These are phyloP conservation scores for Cichladusa arquata DNA, from an alignment of 2,113 vertebrate genomes.

Conservation along the genomic window DNA sequence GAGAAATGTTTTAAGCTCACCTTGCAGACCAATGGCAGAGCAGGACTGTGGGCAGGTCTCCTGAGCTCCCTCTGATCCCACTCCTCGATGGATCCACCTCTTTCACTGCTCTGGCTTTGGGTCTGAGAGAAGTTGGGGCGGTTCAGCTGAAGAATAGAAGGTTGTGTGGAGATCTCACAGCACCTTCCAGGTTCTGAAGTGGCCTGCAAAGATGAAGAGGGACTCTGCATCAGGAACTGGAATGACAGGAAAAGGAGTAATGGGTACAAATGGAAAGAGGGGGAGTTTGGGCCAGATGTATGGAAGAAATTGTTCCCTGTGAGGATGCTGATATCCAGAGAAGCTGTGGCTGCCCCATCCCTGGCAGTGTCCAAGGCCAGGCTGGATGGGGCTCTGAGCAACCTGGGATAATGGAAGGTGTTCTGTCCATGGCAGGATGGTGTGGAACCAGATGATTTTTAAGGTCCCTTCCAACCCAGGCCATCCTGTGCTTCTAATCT, in stretches of 20 bases:
- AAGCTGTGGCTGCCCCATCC: neutral
- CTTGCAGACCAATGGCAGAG: neutral
- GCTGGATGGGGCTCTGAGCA: neutral
- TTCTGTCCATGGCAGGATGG: neutral
- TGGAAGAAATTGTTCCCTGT: neutral
- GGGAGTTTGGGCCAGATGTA: neutral
- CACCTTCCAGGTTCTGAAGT: neutral
- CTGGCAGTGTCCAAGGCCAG: neutral
- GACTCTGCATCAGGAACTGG: neutral
- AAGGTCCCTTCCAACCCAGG: neutral
- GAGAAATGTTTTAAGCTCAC: neutral
- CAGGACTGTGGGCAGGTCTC: neutral
- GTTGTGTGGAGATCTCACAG: neutral
- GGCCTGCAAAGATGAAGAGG: neutral
- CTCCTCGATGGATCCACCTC: rapidly evolving
- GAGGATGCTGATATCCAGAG: neutral
- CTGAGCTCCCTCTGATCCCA: neutral
- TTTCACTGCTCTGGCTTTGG: neutral
- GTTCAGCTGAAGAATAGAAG: neutral
- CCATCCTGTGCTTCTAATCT: neutral
- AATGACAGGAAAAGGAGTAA: neutral
- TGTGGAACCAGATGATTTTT: neutral
- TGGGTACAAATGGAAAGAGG: neutral
- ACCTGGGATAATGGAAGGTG: neutral
- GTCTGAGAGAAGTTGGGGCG: neutral